Percentiles rank a stretch among this genome's conserved stretches.
These are phyloP conservation scores for Prietella phreatophila DNA, from an alignment of 2,113 vertebrate genomes.

Conservation along the genomic window DNA sequence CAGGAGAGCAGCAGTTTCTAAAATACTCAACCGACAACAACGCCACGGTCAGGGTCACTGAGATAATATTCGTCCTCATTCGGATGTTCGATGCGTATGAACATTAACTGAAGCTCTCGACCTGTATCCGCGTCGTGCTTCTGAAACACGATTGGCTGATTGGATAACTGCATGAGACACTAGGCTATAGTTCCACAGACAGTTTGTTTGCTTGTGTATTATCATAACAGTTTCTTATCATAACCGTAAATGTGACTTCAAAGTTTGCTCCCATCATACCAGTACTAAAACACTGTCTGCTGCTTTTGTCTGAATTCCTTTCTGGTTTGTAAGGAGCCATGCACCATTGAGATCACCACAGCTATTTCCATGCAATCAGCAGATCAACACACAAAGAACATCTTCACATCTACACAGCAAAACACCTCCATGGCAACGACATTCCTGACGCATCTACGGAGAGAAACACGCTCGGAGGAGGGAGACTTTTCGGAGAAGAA, in stretches of 20 bases:
- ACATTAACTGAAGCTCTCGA: background rate
- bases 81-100: background rate
- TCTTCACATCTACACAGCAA: constrained; percentile 26
- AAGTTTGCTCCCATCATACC: background rate
- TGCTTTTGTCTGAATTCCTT: constrained; percentile 8
- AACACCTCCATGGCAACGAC: constrained; percentile 38
- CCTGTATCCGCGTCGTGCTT: too few species aligned
- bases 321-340: background rate
- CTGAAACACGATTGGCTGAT: background rate
- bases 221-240: background rate
- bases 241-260: background rate
- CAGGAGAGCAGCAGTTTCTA: background rate
- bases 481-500: constrained; percentile 20
- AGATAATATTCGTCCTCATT: background rate
- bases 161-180: background rate
- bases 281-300: background rate
- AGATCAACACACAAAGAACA: constrained; percentile 22
- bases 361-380: constrained; percentile 30
- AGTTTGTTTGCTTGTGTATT: background rate
- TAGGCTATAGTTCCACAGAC: background rate
- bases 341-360: background rate
- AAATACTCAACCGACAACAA: background rate
- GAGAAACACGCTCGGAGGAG: constrained; percentile 22
- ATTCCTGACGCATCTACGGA: constrained; percentile 24
- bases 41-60: background rate